phyloP scores from a whole-genome alignment of 2,113 vertebrate genomes.

The Ictidomys tridecemlineatus region DNA sequence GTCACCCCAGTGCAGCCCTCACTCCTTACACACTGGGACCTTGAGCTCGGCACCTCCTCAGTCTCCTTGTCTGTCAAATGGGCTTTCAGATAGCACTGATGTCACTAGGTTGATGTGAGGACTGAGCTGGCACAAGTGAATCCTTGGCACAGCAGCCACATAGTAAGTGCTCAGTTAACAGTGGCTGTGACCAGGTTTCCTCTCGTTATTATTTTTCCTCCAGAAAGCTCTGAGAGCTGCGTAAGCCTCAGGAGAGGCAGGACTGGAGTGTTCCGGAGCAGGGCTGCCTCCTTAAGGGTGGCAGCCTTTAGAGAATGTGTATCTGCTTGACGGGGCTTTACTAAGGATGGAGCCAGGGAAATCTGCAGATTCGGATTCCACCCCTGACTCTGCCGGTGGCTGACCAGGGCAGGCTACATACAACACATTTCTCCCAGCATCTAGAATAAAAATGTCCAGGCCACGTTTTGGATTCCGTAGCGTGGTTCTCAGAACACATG shows the following conservation, averaged over 20 bases:
- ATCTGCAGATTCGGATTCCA: not conserved
- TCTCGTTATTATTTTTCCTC: not conserved
- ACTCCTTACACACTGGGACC: not conserved
- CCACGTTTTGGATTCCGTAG: not conserved
- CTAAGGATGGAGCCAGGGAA: not conserved
- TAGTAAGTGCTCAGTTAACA: not conserved
- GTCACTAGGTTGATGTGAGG: not conserved
- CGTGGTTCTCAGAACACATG: not conserved
- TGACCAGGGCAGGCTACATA: accelerated
- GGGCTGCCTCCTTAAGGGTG: accelerated
- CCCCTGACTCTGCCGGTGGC: not conserved
- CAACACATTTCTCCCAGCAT: not conserved
- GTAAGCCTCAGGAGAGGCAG: not conserved
- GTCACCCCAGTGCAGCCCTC: not conserved
- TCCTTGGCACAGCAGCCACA: not conserved
- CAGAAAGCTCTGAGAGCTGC: not conserved
- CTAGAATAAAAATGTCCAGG: not conserved
- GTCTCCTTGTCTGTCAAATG: not conserved
- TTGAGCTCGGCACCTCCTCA: not conserved
- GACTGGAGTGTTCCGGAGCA: not conserved
- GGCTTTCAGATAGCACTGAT: not conserved
- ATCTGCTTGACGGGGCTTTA: not conserved
- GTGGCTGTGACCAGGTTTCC: no score
- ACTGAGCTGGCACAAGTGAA: not conserved
- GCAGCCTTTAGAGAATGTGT: not conserved